phyloP scores from a whole-genome alignment of 2,888 invertebrate species.

The Gastracanthus pulcherrimus region DNA sequence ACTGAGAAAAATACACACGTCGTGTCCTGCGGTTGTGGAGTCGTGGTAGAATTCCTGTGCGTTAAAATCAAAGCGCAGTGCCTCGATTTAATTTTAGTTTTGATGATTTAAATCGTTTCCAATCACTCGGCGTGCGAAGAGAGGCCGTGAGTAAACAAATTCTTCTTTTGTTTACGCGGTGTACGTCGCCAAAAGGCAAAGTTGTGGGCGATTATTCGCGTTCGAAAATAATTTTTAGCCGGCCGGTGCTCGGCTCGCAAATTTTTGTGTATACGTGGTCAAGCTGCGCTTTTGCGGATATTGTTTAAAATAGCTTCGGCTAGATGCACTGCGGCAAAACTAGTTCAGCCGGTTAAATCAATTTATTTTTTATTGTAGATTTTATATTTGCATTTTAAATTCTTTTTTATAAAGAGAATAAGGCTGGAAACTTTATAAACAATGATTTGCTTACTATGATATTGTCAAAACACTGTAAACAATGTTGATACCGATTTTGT shows the following conservation, averaged over 20 bases:
- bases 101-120: conserved; percentile 39
- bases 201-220: background rate
- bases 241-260: conserved; percentile 38
- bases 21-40: no score
- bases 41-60: background rate
- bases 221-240: conserved; percentile 8
- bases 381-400: background rate
- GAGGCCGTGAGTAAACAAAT: conserved; percentile 13
- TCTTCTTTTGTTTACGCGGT: background rate
- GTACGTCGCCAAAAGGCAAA: background rate
- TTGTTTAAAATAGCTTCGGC: background rate
- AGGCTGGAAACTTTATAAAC: background rate
- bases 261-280: conserved; percentile 53
- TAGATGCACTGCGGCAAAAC: background rate
- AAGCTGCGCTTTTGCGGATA: conserved; percentile 14
- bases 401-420: background rate
- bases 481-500: background rate
- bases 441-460: background rate
- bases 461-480: background rate
- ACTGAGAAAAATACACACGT: conserved; percentile 2
- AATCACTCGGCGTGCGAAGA: background rate
- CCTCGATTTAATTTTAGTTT: conserved; percentile 30
- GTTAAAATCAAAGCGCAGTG: background rate
- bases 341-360: background rate
- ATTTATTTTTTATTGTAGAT: background rate